Conservation (phyloP, 2,888 invertebrate genomes). For the Idaea dimidiata region DNA sequence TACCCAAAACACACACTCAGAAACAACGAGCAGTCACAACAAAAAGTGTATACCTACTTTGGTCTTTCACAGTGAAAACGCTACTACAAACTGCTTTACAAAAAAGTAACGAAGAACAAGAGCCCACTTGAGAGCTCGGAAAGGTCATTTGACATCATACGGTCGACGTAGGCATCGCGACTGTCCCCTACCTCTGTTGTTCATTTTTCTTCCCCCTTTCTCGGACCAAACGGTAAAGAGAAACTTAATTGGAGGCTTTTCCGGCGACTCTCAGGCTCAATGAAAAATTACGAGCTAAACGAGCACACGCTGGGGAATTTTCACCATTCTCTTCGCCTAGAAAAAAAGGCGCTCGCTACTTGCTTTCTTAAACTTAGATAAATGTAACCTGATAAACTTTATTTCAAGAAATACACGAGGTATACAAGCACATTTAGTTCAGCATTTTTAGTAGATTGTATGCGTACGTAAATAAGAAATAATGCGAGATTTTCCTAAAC, state of each 20-base stretch:
- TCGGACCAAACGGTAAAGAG: constrained; percentile 74
- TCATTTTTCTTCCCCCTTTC: constrained; percentile 75
- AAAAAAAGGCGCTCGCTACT: constrained; percentile 67
- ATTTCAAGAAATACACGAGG: constrained; percentile 62
- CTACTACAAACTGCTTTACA: constrained; percentile 34
- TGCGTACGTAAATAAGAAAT: constrained; percentile 21
- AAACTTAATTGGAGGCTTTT: constrained; percentile 80
- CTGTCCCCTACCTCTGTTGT: constrained; percentile 69
- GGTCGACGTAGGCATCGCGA: constrained; percentile 42
- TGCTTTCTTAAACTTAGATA: constrained; percentile 60
- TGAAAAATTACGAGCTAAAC: constrained; percentile 80
- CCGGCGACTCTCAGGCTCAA: constrained; percentile 75
- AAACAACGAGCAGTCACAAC: constrained; percentile 16
- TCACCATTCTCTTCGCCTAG: constrained; percentile 59
- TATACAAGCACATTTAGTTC: constrained; percentile 54
- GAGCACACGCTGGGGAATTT: constrained; percentile 76
- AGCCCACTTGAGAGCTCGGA: constrained; percentile 36
- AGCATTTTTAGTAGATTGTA: constrained; percentile 40
- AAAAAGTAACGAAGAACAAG: constrained; percentile 37
- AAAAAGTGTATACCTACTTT: constrained; percentile 24
- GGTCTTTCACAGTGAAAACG: constrained; percentile 26
- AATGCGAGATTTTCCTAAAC: neutral
- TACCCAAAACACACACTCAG: constrained; percentile 21
- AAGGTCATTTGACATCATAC: constrained; percentile 59
- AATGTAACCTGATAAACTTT: constrained; percentile 65